Conservation (phyloP, 2,113 vertebrate species). For the Calcarius ornatus region DNA sequence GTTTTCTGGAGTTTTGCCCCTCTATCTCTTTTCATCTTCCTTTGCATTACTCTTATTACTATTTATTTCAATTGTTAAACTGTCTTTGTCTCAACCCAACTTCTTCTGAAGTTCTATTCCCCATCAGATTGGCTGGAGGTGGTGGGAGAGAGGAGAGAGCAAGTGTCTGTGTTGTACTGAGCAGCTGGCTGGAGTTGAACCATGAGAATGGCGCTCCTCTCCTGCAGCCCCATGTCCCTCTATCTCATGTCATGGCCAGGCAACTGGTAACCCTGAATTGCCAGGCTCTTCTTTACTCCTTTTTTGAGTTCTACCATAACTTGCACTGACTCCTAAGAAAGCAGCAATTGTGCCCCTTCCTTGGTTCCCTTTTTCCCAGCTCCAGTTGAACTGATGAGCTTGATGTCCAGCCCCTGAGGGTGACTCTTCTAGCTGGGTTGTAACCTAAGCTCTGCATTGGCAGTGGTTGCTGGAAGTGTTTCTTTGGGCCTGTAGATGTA, state of each 20-base stretch:
- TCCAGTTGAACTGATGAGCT: neutral
- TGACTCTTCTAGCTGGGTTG: neutral
- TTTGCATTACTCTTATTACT: neutral
- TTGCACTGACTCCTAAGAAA: neutral
- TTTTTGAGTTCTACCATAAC: neutral
- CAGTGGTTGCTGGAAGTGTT: neutral
- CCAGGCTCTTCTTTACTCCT: neutral
- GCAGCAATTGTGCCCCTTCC: neutral
- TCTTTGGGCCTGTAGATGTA: neutral
- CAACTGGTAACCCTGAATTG: neutral
- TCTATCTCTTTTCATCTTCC: neutral
- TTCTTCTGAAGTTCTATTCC: neutral
- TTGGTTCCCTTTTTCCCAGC: neutral
- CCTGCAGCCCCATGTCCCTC: neutral
- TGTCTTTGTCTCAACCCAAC: neutral
- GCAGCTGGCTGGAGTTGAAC: neutral
- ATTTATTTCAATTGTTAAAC: neutral
- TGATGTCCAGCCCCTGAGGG: fast-evolving
- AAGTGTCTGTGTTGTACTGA: neutral
- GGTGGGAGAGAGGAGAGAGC: neutral
- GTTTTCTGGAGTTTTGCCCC: neutral
- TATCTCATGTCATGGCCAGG: neutral
- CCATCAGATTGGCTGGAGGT: too few species aligned
- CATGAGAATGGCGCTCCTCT: neutral
- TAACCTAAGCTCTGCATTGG: neutral